phyloP scores from a whole-genome alignment of 2,113 vertebrate species.

The Brienomyrus longianalis region DNA sequence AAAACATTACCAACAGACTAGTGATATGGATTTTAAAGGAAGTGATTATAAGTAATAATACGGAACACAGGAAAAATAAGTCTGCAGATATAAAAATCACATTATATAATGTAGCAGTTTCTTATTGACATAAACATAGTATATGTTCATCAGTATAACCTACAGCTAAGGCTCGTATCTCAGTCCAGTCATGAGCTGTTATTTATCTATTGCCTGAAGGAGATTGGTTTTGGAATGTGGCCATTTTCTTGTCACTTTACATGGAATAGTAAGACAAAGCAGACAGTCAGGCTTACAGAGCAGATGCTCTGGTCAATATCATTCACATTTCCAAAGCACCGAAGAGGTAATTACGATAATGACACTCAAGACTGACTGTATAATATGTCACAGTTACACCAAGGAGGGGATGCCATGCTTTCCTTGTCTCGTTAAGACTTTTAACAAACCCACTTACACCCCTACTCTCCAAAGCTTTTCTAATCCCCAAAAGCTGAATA shows the following conservation, averaged over 20 bases:
- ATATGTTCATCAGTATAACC: not conserved
- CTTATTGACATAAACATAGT: not conserved
- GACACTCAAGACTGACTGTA: not conserved
- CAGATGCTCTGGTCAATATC: not conserved
- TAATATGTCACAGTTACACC: not conserved
- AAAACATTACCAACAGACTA: not conserved
- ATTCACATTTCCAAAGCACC: not conserved
- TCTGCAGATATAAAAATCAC: not conserved
- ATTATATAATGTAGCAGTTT: not conserved
- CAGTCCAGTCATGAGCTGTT: not conserved
- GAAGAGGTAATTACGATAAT: not conserved
- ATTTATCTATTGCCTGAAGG: not conserved
- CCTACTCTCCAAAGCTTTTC: not conserved
- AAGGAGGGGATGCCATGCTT: not conserved
- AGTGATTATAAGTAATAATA: not conserved
- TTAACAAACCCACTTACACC: not conserved
- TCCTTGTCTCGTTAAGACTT: not conserved
- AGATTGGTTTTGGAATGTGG: not conserved
- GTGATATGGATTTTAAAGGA: not conserved
- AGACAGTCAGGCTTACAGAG: not conserved
- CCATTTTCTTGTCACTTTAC: not conserved
- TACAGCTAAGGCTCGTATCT: not conserved
- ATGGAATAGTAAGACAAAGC: not conserved
- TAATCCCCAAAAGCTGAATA: not conserved
- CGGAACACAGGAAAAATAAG: not conserved